phyloP scores from a whole-genome alignment of 2,113 vertebrate genomes.

The Malaclemys terrapin region DNA sequence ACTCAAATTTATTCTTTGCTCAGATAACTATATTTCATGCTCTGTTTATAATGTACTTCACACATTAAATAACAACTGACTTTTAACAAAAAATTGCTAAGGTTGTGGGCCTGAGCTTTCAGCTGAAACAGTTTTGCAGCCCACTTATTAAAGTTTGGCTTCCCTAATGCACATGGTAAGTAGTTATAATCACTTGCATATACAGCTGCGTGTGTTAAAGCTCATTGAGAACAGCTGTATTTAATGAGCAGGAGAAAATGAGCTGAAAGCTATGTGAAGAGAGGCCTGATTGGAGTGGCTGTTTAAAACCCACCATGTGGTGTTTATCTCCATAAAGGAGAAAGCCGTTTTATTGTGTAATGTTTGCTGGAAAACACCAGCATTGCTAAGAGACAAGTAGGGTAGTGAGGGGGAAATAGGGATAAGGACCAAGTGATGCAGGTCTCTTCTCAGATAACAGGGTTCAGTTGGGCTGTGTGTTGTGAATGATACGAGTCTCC shows the following conservation, averaged over 20 bases:
- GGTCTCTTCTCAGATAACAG: not conserved
- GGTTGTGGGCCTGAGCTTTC: not conserved
- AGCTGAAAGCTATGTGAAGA: constrained; percentile 13
- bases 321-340: constrained; percentile 5
- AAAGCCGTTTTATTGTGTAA: not conserved
- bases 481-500: not conserved
- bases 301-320: constrained; percentile 9
- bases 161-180: not conserved
- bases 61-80: not conserved
- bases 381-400: not conserved
- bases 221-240: constrained; percentile 31
- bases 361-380: not conserved
- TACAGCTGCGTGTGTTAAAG: constrained; percentile 3
- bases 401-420: not conserved
- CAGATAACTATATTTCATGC: not conserved
- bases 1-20: not conserved
- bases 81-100: not conserved
- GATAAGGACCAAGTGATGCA: rapidly evolving
- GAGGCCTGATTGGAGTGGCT: constrained; percentile 14
- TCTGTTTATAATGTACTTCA: not conserved
- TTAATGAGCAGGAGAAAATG: not conserved
- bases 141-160: not conserved
- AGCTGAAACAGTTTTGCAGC: not conserved
- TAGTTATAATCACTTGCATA: not conserved
- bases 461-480: not conserved